Evolutionary conservation across 2,113 vertebrate species (phyloP).

Genomic region (Otus sunia): DNA sequence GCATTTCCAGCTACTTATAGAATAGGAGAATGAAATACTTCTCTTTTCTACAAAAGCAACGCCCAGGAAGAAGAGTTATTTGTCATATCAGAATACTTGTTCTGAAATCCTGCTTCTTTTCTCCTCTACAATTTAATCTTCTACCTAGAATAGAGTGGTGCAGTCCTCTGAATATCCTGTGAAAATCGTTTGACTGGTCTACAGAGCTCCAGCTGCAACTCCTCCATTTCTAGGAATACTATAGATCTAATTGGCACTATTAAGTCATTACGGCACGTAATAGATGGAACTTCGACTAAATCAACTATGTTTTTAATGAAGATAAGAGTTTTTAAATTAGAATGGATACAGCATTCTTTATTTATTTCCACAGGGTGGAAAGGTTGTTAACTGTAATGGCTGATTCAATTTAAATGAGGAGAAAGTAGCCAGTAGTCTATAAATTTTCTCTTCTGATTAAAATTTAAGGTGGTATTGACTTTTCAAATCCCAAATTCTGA

Average conservation of each 20-base stretch:
- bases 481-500: background rate
- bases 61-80: background rate
- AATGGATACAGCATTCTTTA: constrained; percentile 37
- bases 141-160: background rate
- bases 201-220: constrained; percentile 49
- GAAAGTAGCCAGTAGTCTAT: background rate
- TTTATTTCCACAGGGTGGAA: constrained; percentile 11
- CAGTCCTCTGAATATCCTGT: constrained; percentile 22
- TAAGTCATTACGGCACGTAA: constrained; percentile 59
- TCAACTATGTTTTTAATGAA: constrained; percentile 55
- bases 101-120: constrained; percentile 36
- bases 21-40: constrained; percentile 23
- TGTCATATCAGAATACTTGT: background rate
- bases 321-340: constrained; percentile 56
- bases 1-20: constrained; percentile 32
- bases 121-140: background rate
- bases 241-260: constrained; percentile 53
- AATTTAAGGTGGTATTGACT: constrained; percentile 14
- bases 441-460: background rate
- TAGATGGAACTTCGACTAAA: constrained; percentile 61
- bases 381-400: constrained; percentile 22
- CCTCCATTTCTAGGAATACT: constrained; percentile 56
- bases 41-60: constrained; percentile 27
- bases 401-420: constrained; percentile 22
- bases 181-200: constrained; percentile 26